A percentile compares a stretch with the other conserved stretches of the same genome.
Evolutionary conservation across 1,140 invertebrate species (phyloP).

Genomic region (Pemphigus obesinymphae): DNA sequence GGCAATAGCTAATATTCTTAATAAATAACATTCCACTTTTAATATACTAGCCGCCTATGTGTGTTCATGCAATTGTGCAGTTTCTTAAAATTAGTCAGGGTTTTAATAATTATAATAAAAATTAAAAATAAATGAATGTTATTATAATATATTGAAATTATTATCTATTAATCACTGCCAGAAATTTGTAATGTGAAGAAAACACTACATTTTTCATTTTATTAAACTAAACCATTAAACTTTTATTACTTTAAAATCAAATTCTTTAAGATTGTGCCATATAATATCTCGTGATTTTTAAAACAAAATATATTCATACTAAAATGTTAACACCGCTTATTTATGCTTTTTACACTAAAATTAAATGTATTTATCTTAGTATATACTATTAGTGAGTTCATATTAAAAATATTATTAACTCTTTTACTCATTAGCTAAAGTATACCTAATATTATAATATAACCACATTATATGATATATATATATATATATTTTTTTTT

Average conservation of each 20-base stretch:
- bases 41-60: background rate
- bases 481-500: background rate
- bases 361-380: background rate
- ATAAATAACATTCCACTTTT: constrained; percentile 25
- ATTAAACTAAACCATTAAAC: background rate
- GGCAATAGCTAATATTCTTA: background rate
- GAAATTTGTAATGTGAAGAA: background rate
- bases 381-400: background rate
- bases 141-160: background rate
- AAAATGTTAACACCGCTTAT: background rate
- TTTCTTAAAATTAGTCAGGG: background rate
- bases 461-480: background rate
- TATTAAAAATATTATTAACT: background rate
- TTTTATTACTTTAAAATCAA: background rate
- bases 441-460: background rate
- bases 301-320: background rate
- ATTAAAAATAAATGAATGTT: background rate
- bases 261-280: background rate
- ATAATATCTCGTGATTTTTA: background rate
- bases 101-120: background rate
- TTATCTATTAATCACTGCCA: background rate
- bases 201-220: background rate
- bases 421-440: background rate
- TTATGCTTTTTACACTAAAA: background rate
- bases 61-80: constrained; percentile 11